Base-by-base conservation (phyloP, 1,140 invertebrate species). In the Solen grandis region DNA sequence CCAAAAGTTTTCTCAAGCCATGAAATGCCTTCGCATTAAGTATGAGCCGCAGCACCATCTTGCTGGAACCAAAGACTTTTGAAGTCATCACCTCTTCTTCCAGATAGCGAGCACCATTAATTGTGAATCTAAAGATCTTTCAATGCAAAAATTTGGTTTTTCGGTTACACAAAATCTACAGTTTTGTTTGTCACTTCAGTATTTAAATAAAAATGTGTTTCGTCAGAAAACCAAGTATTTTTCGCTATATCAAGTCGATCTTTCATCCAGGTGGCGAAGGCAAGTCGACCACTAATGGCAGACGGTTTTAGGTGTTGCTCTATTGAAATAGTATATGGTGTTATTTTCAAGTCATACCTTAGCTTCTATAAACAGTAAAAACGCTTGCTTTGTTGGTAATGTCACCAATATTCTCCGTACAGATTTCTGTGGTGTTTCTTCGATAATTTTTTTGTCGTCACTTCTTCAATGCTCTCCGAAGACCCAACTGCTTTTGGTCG, bases 171-270 rank as follows among this genome's bases (percentile, higher is more conserved):
- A 69, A 5, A 69, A 19, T n/a, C 41, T 8, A 52, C 65, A 69
- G 46, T 69, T 69, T 14, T 1, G 13, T 27, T 46, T 69, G 25
- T 69, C 2, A 69, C 65, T 46, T 52, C 19, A 2, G 65, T 22
- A 69, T 69, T 50, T 14, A 69, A 16, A 29, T 69, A 69, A 5
- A 52, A 69, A 50, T 69, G 65, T 5, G 65, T 46, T 25, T 69
- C 41, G 22, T 69, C 65, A 14, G 36, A 52, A 35, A 69, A 69
- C 13, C 46, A 69, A 25, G 14, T 46, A 14, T 69, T 5, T 16
- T 69, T 46, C 27, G 29, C 65, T 19, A 69, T 69, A 50, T 52
- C 25, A 13, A 10, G 25, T 10, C 38, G 35, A 5, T 22, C 25
- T 19, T 14, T 69, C 65, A 69, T 69, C 65, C n/a, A 27, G 10